Base-by-base conservation (phyloP, 2,888 invertebrate genomes). In the Drosophila mulleri region DNA sequence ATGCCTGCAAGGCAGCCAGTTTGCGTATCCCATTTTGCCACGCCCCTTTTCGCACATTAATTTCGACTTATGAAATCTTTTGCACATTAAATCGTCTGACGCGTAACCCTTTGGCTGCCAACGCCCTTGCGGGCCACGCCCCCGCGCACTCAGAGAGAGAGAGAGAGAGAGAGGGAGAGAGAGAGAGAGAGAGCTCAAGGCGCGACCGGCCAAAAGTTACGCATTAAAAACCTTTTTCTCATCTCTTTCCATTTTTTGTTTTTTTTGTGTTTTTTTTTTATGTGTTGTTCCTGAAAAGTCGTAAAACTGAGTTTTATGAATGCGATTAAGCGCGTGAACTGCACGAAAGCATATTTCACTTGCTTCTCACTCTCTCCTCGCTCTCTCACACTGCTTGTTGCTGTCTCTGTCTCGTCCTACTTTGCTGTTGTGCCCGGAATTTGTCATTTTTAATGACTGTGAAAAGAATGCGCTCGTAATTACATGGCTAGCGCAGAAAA, bases 291-390 rank as follows among this genome's bases (percentile, higher is more conserved):
- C 71, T 75, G 39, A 77, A 88, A 82, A 83, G 89, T 88, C 89
- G 84, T 86, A 83, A 88, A 88, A 78, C 75, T 77, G 76, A 82
- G 89, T 86, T 86, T 88, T 87, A 86, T 89, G 89, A 86, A 84
- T 82, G 84, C 89, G 87, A 84, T 84, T 86, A 86, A 87, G 83
- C 82, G 80, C 82, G 87, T 86, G 82, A 88, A 83, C 86, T 88
- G 88, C 78, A 78, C 74, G 75, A 85, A 76, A 88, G 75, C 83
- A 85, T 88, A 88, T 88, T 85, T 82, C 76, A 72, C 68, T 75
- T 67, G 56, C 52, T 26, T 66, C 69, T 67, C 57, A 14, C 57
- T 29, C 50, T 11, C 32, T 20, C 56, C 56, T 48, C 26, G 16
- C 42, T 11, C 23, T 23, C 14, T 23, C 20, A 6, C 42, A 18